Conservation (phyloP, 2,888 invertebrate genomes). For the Dicyrtomina minuta region DNA sequence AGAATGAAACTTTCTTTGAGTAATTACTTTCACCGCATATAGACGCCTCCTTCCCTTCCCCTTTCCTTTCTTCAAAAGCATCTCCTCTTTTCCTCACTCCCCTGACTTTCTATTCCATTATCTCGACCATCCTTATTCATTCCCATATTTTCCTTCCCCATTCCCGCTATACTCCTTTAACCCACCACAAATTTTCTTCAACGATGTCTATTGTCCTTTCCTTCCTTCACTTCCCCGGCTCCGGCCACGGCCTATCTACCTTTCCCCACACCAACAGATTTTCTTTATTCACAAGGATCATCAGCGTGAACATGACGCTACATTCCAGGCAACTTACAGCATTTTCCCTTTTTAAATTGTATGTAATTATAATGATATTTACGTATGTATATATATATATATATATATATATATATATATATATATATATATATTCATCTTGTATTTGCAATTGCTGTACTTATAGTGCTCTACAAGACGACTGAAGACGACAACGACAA, state of each 20-base stretch:
- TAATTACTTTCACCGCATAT: constrained; percentile 29
- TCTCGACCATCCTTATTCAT: constrained; percentile 1
- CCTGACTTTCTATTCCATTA: neutral
- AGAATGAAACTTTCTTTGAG: constrained; percentile 29
- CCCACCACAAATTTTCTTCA: neutral
- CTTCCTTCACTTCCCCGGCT: neutral
- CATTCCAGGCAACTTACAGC: too few species aligned
- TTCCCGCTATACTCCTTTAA: neutral
- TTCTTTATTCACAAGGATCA: too few species aligned
- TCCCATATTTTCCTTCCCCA: neutral
- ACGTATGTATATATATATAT: too few species aligned
- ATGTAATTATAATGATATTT: too few species aligned
- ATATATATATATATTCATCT: too few species aligned
- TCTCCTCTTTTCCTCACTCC: neutral
- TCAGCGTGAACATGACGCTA: too few species aligned
- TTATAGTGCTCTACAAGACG: too few species aligned
- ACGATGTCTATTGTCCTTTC: neutral
- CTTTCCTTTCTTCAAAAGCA: neutral
- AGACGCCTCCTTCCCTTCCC: neutral
- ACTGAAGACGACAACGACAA: too few species aligned
- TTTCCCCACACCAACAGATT: too few species aligned
- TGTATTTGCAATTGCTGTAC: too few species aligned
- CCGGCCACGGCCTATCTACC: neutral
- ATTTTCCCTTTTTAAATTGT: too few species aligned
- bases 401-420: too few species aligned